Evolutionary conservation across 2,113 vertebrate species (phyloP).

Genomic region (Furnarius figulus): DNA sequence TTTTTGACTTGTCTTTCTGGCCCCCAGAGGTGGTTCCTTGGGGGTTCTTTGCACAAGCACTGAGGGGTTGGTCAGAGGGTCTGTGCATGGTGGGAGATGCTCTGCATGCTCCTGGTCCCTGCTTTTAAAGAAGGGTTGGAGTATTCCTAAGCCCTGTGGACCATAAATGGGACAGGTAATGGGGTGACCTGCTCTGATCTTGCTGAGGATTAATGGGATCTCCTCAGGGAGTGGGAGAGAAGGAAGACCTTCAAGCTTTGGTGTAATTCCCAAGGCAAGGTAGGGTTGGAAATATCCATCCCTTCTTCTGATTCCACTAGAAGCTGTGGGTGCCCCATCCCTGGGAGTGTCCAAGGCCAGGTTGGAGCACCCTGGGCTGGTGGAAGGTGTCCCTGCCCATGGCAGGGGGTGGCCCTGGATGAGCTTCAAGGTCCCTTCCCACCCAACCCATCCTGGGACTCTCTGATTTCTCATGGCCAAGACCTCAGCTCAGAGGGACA

Average conservation of each 20-base stretch:
- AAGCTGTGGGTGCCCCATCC: background rate
- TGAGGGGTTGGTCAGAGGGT: background rate
- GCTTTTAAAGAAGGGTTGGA: background rate
- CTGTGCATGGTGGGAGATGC: background rate
- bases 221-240: background rate
- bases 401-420: background rate
- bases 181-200: background rate
- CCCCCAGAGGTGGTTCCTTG: background rate
- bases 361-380: background rate
- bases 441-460: background rate
- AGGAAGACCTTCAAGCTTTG: background rate
- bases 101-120: background rate
- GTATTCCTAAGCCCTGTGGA: background rate
- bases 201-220: background rate
- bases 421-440: background rate
- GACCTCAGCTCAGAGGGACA: background rate
- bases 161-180: background rate
- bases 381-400: background rate
- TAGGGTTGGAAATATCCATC: background rate
- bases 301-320: background rate
- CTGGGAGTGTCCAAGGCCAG: background rate
- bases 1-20: background rate
- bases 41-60: slow-evolving; percentile 17
- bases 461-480: background rate
- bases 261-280: background rate